Evolutionary conservation across 1,140 invertebrate species (phyloP), one percentile per base, ranked within the genome.

Genomic region (Condylostylus longicornis): DNA sequence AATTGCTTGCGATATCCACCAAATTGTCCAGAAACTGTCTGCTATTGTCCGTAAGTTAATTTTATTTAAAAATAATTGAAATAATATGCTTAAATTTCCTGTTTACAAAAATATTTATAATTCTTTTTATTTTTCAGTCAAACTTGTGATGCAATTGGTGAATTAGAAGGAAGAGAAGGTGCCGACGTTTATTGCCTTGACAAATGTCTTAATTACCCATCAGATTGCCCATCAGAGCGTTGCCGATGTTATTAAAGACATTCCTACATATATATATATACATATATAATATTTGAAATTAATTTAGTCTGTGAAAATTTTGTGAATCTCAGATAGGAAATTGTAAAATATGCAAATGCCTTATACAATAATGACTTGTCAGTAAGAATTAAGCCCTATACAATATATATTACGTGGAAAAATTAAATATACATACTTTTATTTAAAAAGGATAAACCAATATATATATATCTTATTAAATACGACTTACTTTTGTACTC

Each of bases 1-100:
- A 88, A 87, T 59, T 89, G 85, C 43, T 62, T 88, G 32, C 71
- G 77, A 22, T 85, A 86, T 57, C 83, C 83, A 13, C 82, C 83
- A 2, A 81, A 84, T 54, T 89, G 85, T 58, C 82, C 82, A 1
- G 57, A 69, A 15, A 58, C 65, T 7, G 64, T 81, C 8, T 89
- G 84, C 42, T 61, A 69, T 30, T 89, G 84, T 50, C 81, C 82
- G 82, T 86, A 69, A 80, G 82, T 78, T 37, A 18, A 28, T 20
- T 20, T 31, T 22, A 18, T 18, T 42, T 6, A 23, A 12, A 35
- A 9, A 15, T 6, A n/a, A 12, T 7, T 17, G 9, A 8, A 31
- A 7, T 31, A 6, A 7, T 31, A 6, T 15, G 22, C 12, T 8
- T 5, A 29, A 37, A 14, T 37, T 28, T 3, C 22, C 10, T 20